Base-by-base conservation (phyloP, 92 coral and sea anemone genomes). In the Meandrina meandrites region DNA sequence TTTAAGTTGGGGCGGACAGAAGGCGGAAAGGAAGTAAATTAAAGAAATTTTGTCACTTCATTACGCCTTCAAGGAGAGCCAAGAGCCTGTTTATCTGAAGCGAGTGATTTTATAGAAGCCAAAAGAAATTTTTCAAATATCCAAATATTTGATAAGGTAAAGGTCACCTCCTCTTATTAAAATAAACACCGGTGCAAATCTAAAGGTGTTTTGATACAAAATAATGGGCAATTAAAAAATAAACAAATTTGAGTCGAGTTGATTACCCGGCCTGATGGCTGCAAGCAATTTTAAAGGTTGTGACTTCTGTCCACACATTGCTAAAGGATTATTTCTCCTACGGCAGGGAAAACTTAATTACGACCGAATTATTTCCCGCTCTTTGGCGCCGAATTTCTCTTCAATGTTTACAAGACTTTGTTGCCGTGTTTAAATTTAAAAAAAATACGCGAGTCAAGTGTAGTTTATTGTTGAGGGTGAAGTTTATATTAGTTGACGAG, bases 11-110 rank as follows among this genome's bases (percentile, higher is more conserved):
- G 84, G 84, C 42, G 75, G 51, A 37, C 17, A 37, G 11, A 14
- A 81, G 47, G 48, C 48, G 76, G 66, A 81, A 68, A 42, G n/a
- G 34, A 24, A 12, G 68, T 19, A 82, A 82, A 82, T 51, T 40
- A 19, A 21, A 54, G 60, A 14, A 54, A 28, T 32, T 64, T 45
- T 67, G 60, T 81, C 85, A 81, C 85, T 27, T 67, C 37, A 67
- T 81, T 74, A 82, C 9, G 60, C 60, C 18, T 66, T 10, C 71
- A 11, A 28, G 69, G 31, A 62, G 69, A 62, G 69, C 70, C 16
- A 27, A 27, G 28, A 66, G 35, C 71, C 71, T 66, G 31, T 12
- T 66, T 66, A 27, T 28, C 28, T 66, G 71, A 66, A 28, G 71
- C 8, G 32, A 22, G 17, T 66, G 71, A 11, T n/a, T 66, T 2